Percentiles rank a stretch among this genome's conserved stretches.
phyloP scores from a whole-genome alignment of 35 echinoderm and acorn worm species.

The Ophiothrix spiculata region DNA sequence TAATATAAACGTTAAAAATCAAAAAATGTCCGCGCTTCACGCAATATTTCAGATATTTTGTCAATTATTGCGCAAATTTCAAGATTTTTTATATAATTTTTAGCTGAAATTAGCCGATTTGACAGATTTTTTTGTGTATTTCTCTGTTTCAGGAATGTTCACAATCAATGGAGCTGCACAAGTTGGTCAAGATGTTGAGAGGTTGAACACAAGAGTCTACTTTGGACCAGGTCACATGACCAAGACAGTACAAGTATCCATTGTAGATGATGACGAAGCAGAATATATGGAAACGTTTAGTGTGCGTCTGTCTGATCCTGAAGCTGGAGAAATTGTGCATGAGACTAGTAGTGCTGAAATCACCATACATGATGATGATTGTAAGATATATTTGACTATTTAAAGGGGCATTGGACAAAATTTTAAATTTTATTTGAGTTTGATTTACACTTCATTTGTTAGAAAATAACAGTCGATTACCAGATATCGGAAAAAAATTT shows the following conservation, averaged over 20 bases:
- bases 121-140: neutral
- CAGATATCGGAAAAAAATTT: no score
- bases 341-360: neutral
- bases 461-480: no score
- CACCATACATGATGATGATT: neutral
- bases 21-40: no score
- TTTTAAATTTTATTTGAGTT: no score
- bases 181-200: neutral
- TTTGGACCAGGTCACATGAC: neutral
- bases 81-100: no score
- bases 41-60: no score
- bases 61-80: no score
- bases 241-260: neutral
- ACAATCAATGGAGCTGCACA: neutral
- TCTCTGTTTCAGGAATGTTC: neutral
- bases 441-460: no score
- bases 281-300: neutral
- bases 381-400: neutral
- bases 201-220: neutral
- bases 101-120: no score
- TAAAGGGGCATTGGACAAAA: no score
- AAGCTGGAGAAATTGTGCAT: neutral
- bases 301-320: neutral
- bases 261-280: neutral
- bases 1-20: no score